phyloP scores from a whole-genome alignment of 2,113 vertebrate species.

The Tonatia bakeri region DNA sequence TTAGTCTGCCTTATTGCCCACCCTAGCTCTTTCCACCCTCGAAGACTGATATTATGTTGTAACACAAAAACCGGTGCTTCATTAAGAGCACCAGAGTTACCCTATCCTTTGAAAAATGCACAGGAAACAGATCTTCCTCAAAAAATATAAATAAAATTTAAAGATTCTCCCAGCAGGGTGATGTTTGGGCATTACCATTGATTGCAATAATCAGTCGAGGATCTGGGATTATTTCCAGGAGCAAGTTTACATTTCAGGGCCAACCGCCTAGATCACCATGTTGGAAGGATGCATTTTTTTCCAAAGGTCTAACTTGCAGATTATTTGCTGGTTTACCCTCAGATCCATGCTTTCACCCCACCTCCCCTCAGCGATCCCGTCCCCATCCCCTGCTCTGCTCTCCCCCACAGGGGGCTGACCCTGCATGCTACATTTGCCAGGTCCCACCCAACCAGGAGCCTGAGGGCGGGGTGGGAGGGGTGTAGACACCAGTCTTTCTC shows the following conservation, averaged over 20 bases:
- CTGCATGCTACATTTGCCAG: not conserved
- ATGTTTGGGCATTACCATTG: not conserved
- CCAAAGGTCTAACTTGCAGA: not conserved
- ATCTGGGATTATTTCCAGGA: not conserved
- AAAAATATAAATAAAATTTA: not conserved
- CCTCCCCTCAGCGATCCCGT: too few species aligned
- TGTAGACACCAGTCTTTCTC: not conserved
- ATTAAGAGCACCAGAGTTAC: not conserved
- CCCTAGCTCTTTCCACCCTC: too few species aligned
- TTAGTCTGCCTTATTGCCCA: not conserved
- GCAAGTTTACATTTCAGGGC: not conserved
- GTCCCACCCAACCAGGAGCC: not conserved
- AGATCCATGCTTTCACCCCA: not conserved
- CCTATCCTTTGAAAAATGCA: not conserved
- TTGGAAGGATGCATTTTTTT: not conserved
- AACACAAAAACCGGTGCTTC: not conserved
- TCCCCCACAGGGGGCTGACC: too few species aligned
- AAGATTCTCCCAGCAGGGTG: not conserved
- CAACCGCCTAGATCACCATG: accelerated
- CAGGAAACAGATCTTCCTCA: not conserved
- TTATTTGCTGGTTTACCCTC: not conserved
- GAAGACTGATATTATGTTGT: not conserved
- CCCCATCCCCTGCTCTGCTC: not conserved
- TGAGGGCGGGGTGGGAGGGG: not conserved
- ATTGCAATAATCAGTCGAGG: not conserved